These are phyloP conservation scores for Macrosiphum euphorbiae DNA, from an alignment of 2,888 invertebrate genomes.

Conservation along the genomic window DNA sequence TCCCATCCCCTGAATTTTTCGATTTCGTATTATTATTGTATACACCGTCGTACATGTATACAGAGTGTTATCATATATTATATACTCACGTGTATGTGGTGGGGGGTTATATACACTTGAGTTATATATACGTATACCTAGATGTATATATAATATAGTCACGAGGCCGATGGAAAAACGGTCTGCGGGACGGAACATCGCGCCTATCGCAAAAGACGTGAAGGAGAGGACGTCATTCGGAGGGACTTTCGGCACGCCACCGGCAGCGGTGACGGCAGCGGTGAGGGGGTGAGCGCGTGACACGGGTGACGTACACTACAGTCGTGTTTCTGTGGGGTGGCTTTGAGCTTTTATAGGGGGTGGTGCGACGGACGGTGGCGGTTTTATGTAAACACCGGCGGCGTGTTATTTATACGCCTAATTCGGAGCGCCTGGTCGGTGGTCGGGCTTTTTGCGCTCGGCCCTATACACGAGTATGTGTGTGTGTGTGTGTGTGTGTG, in stretches of 20 bases:
- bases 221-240: neutral
- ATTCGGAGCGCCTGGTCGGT: neutral
- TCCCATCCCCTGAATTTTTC: neutral
- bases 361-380: neutral
- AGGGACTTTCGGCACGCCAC: neutral
- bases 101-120: no score
- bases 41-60: neutral
- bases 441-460: neutral
- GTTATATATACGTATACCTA: no score
- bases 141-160: neutral
- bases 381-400: conserved; percentile 21
- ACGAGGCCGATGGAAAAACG: neutral
- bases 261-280: neutral
- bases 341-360: neutral
- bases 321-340: neutral
- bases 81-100: no score
- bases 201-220: neutral
- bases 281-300: neutral
- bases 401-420: conserved; percentile 33
- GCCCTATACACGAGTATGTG: neutral
- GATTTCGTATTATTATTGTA: neutral
- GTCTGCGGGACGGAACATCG: neutral
- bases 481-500: neutral
- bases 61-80: neutral
- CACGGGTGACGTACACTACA: neutral